Percentiles rank a stretch among this genome's conserved stretches.
These are phyloP conservation scores for Macaria notata DNA, from an alignment of 2,888 invertebrate species.

Conservation along the genomic window DNA sequence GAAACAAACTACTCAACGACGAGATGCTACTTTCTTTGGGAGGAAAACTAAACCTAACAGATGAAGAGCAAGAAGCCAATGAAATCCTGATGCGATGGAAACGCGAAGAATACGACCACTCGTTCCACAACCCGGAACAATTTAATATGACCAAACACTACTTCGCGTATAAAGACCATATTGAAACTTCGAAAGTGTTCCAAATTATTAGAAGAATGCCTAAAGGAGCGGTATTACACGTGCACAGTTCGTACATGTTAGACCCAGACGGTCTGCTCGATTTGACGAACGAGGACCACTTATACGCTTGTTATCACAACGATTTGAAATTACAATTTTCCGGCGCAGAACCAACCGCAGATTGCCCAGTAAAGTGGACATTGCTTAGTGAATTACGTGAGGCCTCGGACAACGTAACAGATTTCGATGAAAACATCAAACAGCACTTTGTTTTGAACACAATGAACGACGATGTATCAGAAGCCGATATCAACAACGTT, in stretches of 20 bases:
- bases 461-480: conserved; percentile 58
- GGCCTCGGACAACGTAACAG: conserved; percentile 57
- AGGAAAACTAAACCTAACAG: conserved; percentile 64
- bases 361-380: conserved; percentile 71
- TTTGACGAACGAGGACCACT: conserved; percentile 83
- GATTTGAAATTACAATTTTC: conserved; percentile 65
- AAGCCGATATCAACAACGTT: conserved; percentile 76
- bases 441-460: conserved; percentile 79
- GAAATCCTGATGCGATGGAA: conserved; percentile 82
- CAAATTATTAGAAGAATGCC: conserved; percentile 86
- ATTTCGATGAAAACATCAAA: conserved; percentile 78
- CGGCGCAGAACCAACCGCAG: conserved; percentile 47
- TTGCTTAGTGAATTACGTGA: conserved; percentile 73
- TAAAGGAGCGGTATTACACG: conserved; percentile 88
- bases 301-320: conserved; percentile 77
- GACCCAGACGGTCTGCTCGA: conserved; percentile 83
- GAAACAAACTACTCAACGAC: conserved; percentile 50
- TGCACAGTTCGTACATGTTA: conserved; percentile 85
- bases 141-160: conserved; percentile 86
- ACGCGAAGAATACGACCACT: conserved; percentile 71
- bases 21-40: conserved; percentile 78
- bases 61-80: conserved; percentile 78
- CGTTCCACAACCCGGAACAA: conserved; percentile 66
- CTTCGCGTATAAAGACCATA: conserved; percentile 80
- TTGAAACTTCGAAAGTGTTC: conserved; percentile 85